Percentiles rank a stretch among this genome's conserved stretches.
Evolutionary conservation across 2,113 vertebrate species (phyloP).

Genomic region (Colinus virginianus): DNA sequence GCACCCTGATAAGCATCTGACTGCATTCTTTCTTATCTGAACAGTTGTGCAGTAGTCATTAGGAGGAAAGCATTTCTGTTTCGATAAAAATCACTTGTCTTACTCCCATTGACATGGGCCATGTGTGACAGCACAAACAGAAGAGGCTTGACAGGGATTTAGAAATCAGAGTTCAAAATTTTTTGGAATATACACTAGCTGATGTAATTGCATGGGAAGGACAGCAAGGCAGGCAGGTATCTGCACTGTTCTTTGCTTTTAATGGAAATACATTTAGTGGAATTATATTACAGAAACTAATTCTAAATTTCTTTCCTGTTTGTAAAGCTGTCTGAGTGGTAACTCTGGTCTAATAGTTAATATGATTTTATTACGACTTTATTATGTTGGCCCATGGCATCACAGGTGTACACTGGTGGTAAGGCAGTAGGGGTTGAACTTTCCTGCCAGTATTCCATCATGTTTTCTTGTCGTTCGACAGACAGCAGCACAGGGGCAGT

Average conservation of each 20-base stretch:
- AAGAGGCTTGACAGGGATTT: background rate
- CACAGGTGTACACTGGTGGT: no score
- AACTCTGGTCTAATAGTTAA: background rate
- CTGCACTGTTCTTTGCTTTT: background rate
- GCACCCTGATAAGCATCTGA: background rate
- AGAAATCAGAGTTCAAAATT: background rate
- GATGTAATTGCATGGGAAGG: background rate
- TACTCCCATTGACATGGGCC: background rate
- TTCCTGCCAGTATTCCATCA: no score
- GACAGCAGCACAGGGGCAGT: no score
- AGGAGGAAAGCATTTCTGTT: background rate
- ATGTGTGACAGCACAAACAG: background rate
- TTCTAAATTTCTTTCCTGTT: background rate
- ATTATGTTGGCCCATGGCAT: no score
- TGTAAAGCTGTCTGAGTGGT: background rate
- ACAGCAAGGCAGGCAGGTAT: background rate
- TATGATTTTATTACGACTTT: background rate
- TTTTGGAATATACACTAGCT: background rate
- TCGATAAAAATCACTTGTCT: background rate
- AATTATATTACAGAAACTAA: background rate
- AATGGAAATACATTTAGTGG: background rate
- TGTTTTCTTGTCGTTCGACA: no score
- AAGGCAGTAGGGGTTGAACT: no score
- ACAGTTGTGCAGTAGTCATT: background rate
- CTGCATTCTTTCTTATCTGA: background rate